A percentile compares a stretch with the other conserved stretches of the same genome.
phyloP scores from a whole-genome alignment of 2,113 vertebrate species.

The Cynocephalus volans region DNA sequence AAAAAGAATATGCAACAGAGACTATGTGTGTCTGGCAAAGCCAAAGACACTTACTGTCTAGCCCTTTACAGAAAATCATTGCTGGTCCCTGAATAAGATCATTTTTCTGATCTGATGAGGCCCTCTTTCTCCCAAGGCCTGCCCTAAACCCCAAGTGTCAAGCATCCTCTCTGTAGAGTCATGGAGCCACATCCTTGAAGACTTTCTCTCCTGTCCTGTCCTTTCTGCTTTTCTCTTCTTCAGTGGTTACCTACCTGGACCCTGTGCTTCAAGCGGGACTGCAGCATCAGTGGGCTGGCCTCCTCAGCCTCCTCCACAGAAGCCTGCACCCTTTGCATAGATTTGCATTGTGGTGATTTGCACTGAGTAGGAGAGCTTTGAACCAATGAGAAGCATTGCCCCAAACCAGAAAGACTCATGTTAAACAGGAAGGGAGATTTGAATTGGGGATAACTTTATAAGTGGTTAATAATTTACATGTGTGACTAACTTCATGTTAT shows the following conservation, averaged over 20 bases:
- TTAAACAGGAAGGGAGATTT: neutral
- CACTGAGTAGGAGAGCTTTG: neutral
- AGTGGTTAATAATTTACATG: neutral
- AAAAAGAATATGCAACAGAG: neutral
- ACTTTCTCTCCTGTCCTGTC: neutral
- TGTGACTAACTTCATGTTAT: neutral
- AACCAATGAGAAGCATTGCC: no score
- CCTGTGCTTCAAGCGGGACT: rapidly evolving
- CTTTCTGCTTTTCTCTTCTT: neutral
- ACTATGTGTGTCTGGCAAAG: neutral
- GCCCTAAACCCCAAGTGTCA: neutral
- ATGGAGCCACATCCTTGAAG: neutral
- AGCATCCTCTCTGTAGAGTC: neutral
- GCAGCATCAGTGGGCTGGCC: rapidly evolving
- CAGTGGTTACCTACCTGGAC: neutral
- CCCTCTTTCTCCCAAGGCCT: no score
- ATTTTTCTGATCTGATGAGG: no score
- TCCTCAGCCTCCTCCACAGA: rapidly evolving
- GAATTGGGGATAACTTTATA: neutral
- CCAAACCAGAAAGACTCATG: neutral
- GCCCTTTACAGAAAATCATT: neutral
- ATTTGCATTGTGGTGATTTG: neutral
- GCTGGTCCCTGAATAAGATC: neutral
- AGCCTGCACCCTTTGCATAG: neutral
- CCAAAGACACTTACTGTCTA: neutral